Base-by-base conservation (phyloP, 30 jellyfish, hydroid and myxozoan genomes). In the Aurelia coerulea region DNA sequence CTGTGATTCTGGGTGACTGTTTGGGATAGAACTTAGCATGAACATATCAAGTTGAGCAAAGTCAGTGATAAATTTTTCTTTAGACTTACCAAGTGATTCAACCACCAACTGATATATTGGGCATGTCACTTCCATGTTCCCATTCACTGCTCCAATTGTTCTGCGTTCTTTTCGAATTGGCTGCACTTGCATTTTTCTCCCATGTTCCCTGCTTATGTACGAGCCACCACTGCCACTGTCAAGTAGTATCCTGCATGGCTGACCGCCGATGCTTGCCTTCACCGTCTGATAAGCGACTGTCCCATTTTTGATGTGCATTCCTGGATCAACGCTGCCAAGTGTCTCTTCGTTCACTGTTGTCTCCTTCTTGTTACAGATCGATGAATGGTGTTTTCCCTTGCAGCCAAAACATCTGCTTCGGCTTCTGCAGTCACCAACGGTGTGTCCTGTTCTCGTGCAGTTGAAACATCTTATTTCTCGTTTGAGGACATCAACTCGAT, bases 191-290 rank as follows among this genome's bases (percentile, higher is more conserved):
- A 12, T 15, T 52, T 77, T 77, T 35, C 79, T 59, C 29, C 35
- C 82, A 52, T 77, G 64, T 35, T 77, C 83, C 7, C 79, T 17
- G 80, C 76, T 74, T 14, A 77, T 52, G 88, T 74, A 46, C 49
- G 85, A 49, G 34, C 23, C 23, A 6, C 73, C 70, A 32, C 76
- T 74, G 39, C 70, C 85, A 16, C 39, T 50, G 49, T 74, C 76
- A 8, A 74, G 76, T 74, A 74, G 85, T 12, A 74, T 74, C 9
- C 73, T 12, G 23, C 85, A 74, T 50, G 49, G 14, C 11, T 74
- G 85, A 10, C 49, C 85, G 8, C 85, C 85, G 23, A 74, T 50
- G 12, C 14, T 74, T 14, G 85, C 85, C 17, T 8, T 14, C 12
- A 74, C 49, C 41, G 76, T 49, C 23, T 74, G 85, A 54, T 74